These are phyloP conservation scores for Porites lutea DNA, from an alignment of 64 coral and sea anemone species.

Conservation along the genomic window DNA sequence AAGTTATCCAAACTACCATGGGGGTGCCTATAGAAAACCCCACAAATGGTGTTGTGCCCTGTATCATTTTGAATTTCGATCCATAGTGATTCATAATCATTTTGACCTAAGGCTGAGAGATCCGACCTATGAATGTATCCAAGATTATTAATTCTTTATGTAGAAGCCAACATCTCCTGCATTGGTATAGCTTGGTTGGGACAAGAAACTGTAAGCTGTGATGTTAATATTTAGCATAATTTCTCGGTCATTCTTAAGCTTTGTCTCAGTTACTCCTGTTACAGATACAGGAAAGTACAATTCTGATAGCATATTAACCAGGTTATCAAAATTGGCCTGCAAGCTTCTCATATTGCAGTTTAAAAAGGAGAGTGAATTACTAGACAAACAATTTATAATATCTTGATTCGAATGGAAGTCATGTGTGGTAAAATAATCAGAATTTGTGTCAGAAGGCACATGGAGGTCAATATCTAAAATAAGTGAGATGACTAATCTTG, in stretches of 20 bases:
- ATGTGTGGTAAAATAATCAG: conserved; percentile 38
- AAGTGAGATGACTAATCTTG: neutral
- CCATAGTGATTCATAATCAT: conserved; percentile 58
- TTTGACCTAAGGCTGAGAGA: neutral
- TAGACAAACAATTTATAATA: neutral
- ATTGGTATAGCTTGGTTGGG: conserved; percentile 16
- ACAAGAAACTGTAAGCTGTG: conserved; percentile 17
- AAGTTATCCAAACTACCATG: conserved; percentile 21
- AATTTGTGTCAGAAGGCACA: conserved; percentile 57
- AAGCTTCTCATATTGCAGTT: conserved; percentile 15
- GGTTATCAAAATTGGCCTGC: conserved; percentile 57
- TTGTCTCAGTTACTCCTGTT: neutral
- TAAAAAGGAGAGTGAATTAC: neutral
- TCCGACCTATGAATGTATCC: neutral
- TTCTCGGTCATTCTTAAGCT: conserved; percentile 24
- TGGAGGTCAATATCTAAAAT: conserved; percentile 31
- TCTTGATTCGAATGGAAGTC: conserved; percentile 34
- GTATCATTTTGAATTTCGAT: conserved; percentile 37
- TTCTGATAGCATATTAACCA: too few species aligned
- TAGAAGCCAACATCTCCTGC: conserved; percentile 38
- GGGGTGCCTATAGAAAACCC: neutral
- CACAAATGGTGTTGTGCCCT: conserved; percentile 28
- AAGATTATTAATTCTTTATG: conserved; percentile 36
- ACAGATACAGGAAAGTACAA: too few species aligned
- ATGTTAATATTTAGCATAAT: neutral